Conservation (phyloP, 2,113 vertebrate genomes). For the Synchiropus splendidus region DNA sequence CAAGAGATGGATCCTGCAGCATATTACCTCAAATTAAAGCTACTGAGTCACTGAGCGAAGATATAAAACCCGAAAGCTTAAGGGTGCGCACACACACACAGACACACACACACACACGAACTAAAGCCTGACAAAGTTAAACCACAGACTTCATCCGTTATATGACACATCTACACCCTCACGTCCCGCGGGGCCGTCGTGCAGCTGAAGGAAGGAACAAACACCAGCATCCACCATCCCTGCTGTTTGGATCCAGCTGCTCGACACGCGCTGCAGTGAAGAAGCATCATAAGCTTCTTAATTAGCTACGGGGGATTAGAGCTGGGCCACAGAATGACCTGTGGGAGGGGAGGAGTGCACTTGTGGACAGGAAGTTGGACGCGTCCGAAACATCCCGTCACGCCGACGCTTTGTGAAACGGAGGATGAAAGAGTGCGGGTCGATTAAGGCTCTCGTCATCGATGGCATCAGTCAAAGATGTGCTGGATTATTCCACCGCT, state of each 20-base stretch:
- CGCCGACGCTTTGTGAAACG: conserved; percentile 6
- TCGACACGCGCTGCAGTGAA: too few relatives aligned
- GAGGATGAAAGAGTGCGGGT: too few relatives aligned
- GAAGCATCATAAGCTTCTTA: conserved; percentile 26
- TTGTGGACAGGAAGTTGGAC: conserved; percentile 5
- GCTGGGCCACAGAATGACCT: conserved; percentile 8
- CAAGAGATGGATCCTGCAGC: background rate
- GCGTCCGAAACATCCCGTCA: conserved; percentile 1
- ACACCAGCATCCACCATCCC: conserved; percentile 16
- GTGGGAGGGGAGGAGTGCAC: conserved; percentile 9
- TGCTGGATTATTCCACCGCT: too few relatives aligned
- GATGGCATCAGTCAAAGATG: too few relatives aligned
- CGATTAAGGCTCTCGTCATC: too few relatives aligned
- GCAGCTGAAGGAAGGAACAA: too few relatives aligned
- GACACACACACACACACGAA: background rate
- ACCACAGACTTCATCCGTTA: too few relatives aligned
- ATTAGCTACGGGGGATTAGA: conserved; percentile 38
- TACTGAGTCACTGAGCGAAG: conserved; percentile 10
- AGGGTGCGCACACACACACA: background rate
- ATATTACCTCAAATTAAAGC: conserved; percentile 3
- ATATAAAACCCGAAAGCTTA: conserved; percentile 18
- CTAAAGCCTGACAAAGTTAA: conserved; percentile 7
- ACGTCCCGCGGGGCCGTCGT: too few relatives aligned
- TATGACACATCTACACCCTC: conserved; percentile 7
- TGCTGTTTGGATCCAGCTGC: conserved; percentile 30